Percentiles rank a stretch among this genome's conserved stretches.
phyloP scores from a whole-genome alignment of 2,888 invertebrate genomes.

The Drosophila subquinaria region DNA sequence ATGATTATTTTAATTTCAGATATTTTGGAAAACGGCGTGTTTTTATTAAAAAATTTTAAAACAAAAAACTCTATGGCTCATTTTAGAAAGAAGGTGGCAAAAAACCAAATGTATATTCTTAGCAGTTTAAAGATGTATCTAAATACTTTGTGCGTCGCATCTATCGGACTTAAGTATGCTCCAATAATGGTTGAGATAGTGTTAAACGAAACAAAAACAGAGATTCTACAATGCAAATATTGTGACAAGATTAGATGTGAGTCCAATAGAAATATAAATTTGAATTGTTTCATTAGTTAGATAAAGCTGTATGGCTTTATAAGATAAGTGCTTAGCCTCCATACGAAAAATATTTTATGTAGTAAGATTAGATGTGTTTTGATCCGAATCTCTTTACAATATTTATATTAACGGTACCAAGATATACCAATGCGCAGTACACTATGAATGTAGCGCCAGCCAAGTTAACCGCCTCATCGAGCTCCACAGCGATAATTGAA shows the following conservation, averaged over 20 bases:
- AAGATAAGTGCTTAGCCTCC: constrained; percentile 5
- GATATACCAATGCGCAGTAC: constrained; percentile 16
- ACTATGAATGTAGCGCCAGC: not conserved
- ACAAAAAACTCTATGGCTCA: too few species aligned
- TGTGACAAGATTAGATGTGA: constrained; percentile 3
- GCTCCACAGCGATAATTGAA: not conserved
- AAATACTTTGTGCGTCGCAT: too few species aligned
- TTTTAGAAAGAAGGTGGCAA: too few species aligned
- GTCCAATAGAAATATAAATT: not conserved
- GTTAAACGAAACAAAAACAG: constrained; percentile 1
- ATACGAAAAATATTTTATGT: not conserved
- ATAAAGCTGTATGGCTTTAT: not conserved
- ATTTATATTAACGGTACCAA: constrained; percentile 47
- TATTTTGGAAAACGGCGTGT: too few species aligned
- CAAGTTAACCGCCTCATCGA: not conserved
- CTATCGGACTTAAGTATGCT: not conserved
- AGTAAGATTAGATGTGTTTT: constrained; percentile 1
- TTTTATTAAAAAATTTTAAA: too few species aligned
- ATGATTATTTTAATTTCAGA: too few species aligned
- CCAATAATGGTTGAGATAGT: not conserved
- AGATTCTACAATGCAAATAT: constrained; percentile 2
- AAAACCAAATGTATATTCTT: too few species aligned
- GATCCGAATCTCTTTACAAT: not conserved
- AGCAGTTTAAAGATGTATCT: too few species aligned
- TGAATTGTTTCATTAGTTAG: constrained; percentile 1